Base-by-base conservation (phyloP, 2,888 invertebrate species). In the Lasioglossum zephyrum region DNA sequence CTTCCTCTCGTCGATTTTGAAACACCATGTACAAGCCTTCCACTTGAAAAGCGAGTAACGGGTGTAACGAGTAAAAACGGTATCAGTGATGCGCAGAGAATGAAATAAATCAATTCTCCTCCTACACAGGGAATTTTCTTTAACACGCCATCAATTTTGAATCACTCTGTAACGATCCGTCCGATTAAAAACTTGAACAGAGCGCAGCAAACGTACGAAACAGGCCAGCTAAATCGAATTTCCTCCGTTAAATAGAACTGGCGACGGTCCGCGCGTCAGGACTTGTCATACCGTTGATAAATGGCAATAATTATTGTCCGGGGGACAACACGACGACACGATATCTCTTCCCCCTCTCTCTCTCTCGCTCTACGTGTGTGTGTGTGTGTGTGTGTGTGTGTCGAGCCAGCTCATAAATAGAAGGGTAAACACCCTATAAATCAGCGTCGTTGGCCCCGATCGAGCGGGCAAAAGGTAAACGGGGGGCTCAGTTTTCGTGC, bases 401-500 rank as follows among this genome's bases (percentile, higher is more conserved):
- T 44, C n/a, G 73, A 74, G 49, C 16, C 57, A n/a, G 18, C 22
- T 72, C 84, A 78, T 84, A 85, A 85, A 86, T 86, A 85, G 81
- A 81, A 81, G 86, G 86, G 86, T 86, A 81, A 86, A 86, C 57
- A 85, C 60, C 80, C 77, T 80, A 78, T 78, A 79, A 86, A 82
- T 83, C 86, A 60, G 31, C 74, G 80, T 16, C 60, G 36, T 66
- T 79, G 77, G 86, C 79, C 83, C 83, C 87, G 81, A 84, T 79
- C 81, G 81, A 74, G 31, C 49, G 79, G 72, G 73, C 73, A 82
- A 87, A 82, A 87, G 77, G 72, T 41, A 77, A 78, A 75, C 60
- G 57, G 36, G 66, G 69, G 79, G 88, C 86, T 73, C 86, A 60
- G 81, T 85, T 89, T 82, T 86, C 87, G 87, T 86, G 89, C 89